These are phyloP conservation scores for Caerostris extrusa DNA, from an alignment of 1,140 invertebrate genomes.

Conservation along the genomic window DNA sequence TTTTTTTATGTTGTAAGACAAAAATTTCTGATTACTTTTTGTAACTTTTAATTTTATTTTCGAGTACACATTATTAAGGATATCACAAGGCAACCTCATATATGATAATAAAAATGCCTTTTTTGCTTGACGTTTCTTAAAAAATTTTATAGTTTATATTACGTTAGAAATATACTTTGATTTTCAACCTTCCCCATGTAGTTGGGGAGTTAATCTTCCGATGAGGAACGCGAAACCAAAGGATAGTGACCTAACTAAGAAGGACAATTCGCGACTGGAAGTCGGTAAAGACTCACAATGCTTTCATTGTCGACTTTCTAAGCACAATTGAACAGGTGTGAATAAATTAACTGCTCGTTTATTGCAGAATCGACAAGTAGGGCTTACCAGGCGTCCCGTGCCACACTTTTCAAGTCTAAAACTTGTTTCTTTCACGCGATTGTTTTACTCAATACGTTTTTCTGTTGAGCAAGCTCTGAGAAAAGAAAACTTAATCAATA, in stretches of 20 bases:
- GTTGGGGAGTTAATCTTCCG: background rate
- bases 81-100: no score
- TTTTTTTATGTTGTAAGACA: no score
- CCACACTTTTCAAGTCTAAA: background rate
- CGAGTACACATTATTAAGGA: no score
- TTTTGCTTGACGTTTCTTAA: no score
- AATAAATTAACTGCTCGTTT: constrained; percentile 30
- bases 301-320: constrained; percentile 15
- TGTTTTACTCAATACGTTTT: background rate
- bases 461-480: background rate
- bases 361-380: constrained; percentile 14
- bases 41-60: no score
- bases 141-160: no score
- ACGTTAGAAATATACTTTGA: background rate
- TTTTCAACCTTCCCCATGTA: background rate
- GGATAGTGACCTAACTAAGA: background rate
- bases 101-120: no score
- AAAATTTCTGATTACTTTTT: no score
- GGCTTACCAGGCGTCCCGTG: background rate
- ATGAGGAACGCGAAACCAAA: constrained; percentile 4
- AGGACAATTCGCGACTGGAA: constrained; percentile 27
- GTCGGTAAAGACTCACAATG: background rate
- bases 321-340: constrained; percentile 19
- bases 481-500: constrained; percentile 27
- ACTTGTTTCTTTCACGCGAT: background rate